A percentile compares a stretch with the other conserved stretches of the same genome.
phyloP scores from a whole-genome alignment of 2,797 vertebrate species.

The Lacerta agilis region DNA sequence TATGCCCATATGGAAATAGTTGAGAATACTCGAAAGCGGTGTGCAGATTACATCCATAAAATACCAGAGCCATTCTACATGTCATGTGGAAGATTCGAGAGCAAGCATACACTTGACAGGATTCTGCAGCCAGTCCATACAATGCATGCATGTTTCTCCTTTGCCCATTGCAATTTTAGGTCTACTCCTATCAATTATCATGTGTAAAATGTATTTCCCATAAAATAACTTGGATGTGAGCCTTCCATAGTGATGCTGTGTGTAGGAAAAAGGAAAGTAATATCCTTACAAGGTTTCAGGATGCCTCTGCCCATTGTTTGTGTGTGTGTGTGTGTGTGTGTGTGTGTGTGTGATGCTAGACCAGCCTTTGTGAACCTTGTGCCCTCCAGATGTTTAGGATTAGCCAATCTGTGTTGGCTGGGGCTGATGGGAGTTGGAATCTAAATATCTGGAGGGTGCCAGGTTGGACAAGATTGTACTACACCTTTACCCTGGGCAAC shows the following conservation, averaged over 20 bases:
- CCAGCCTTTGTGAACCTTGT: too few relatives aligned
- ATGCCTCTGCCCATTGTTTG: too few relatives aligned
- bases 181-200: background rate
- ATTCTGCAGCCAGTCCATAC: background rate
- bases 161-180: background rate
- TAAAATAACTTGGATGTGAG: background rate
- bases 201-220: background rate
- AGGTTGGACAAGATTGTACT: background rate
- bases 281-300: too few relatives aligned
- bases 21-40: background rate
- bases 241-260: background rate
- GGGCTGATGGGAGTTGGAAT: too few relatives aligned
- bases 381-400: too few relatives aligned
- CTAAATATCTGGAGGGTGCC: too few relatives aligned
- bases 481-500: too few relatives aligned
- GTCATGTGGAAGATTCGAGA: background rate
- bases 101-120: background rate
- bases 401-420: too few relatives aligned
- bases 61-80: background rate
- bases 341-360: too few relatives aligned
- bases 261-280: background rate
- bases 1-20: background rate
- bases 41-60: background rate
- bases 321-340: too few relatives aligned
- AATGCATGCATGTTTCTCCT: background rate